Conservation (phyloP, 1,140 invertebrate species). For the Zaprionus vittiger region DNA sequence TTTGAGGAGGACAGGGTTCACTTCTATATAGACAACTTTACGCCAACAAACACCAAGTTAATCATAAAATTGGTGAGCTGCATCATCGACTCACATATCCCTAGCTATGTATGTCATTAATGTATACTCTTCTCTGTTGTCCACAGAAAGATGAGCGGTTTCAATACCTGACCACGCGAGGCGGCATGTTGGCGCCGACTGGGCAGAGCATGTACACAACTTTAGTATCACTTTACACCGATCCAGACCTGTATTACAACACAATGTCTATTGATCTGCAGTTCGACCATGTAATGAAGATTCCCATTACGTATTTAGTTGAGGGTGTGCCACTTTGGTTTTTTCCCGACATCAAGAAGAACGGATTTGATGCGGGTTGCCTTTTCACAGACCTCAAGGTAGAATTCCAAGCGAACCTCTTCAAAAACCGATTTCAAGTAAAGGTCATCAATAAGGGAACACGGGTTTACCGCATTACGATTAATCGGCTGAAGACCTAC, state of each 20-base stretch:
- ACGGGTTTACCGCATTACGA: constrained; percentile 55
- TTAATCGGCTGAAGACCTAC: constrained; percentile 53
- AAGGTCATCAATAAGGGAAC: constrained; percentile 56
- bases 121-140: not conserved
- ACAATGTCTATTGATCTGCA: constrained; percentile 59
- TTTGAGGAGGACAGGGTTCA: constrained; percentile 47
- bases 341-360: constrained; percentile 56
- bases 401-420: constrained; percentile 48
- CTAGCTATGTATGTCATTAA: not conserved
- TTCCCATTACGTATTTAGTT: constrained; percentile 66
- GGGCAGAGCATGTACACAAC: constrained; percentile 76
- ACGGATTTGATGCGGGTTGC: constrained; percentile 57
- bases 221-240: constrained; percentile 55
- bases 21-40: constrained; percentile 72
- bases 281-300: constrained; percentile 59
- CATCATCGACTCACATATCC: not conserved
- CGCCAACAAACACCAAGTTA: constrained; percentile 68
- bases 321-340: constrained; percentile 73
- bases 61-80: constrained; percentile 61
- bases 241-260: constrained; percentile 74
- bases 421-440: constrained; percentile 39
- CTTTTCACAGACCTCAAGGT: constrained; percentile 60
- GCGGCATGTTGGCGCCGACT: constrained; percentile 49
- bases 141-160: constrained; percentile 44
- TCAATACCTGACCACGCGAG: constrained; percentile 55